Percentiles rank a stretch among this genome's conserved stretches.
phyloP scores from a whole-genome alignment of 1,140 invertebrate species.

The Leptopilina clavipes region DNA sequence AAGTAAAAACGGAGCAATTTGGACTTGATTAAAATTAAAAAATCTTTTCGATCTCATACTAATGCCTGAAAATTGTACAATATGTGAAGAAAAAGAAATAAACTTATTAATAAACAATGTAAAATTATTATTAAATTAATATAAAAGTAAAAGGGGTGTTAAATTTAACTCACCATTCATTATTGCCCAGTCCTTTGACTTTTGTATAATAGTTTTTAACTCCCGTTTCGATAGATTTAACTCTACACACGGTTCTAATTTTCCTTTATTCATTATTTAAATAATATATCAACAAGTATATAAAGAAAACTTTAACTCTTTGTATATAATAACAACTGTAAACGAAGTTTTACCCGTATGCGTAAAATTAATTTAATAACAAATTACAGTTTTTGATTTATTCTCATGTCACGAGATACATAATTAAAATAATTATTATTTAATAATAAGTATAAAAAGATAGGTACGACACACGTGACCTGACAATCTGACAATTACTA shows the following conservation, averaged over 20 bases:
- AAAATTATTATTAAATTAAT: neutral
- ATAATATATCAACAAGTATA: too few relatives aligned
- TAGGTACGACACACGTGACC: too few relatives aligned
- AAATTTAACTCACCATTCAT: constrained; percentile 80
- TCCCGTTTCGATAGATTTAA: constrained; percentile 79
- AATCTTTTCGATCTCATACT: constrained; percentile 83
- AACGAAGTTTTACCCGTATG: too few relatives aligned
- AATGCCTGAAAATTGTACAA: constrained; percentile 77
- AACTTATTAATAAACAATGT: neutral
- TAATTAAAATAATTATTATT: too few relatives aligned
- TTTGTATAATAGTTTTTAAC: constrained; percentile 80
- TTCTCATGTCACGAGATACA: too few relatives aligned
- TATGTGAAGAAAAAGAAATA: neutral
- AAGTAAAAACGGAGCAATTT: constrained; percentile 89
- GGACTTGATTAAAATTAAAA: constrained; percentile 82
- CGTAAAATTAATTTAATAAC: too few relatives aligned
- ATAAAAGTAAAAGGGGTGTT: too few relatives aligned
- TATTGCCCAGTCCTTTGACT: constrained; percentile 88
- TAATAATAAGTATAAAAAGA: too few relatives aligned
- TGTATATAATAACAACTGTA: too few relatives aligned
- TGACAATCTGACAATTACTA: too few relatives aligned
- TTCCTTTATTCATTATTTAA: constrained; percentile 34
- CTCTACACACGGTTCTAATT: constrained; percentile 54
- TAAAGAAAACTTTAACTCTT: too few relatives aligned
- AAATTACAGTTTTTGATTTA: too few relatives aligned